Percentiles rank a stretch among this genome's conserved stretches.
Evolutionary conservation across 2,888 invertebrate species (phyloP).

Genomic region (Physocephala rufipes): DNA sequence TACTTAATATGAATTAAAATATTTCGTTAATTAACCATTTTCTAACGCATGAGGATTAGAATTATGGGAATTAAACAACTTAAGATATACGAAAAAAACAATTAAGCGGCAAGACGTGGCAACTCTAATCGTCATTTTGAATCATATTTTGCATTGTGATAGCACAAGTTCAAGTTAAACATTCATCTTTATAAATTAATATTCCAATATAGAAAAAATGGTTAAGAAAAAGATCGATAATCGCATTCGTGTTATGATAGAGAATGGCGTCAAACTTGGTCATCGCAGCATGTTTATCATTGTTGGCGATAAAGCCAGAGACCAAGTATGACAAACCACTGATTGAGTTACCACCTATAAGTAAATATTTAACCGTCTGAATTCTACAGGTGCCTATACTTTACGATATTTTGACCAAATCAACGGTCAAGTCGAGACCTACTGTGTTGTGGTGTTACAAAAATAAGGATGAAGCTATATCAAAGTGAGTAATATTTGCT

Average conservation of each 20-base stretch:
- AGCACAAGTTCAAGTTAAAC: background rate
- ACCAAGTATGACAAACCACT: constrained; percentile 76
- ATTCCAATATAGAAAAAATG: constrained; percentile 75
- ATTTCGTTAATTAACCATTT: no score
- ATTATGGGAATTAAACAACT: no score
- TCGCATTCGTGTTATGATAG: constrained; percentile 92
- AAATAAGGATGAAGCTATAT: constrained; percentile 87
- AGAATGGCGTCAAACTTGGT: constrained; percentile 91
- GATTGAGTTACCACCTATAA: background rate
- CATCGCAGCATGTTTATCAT: constrained; percentile 95
- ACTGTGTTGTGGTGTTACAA: constrained; percentile 99
- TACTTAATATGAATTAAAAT: no score
- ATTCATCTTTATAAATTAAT: background rate
- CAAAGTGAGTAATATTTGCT: constrained; percentile 70
- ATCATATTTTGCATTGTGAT: background rate
- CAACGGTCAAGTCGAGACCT: constrained; percentile 90
- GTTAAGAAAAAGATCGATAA: constrained; percentile 96
- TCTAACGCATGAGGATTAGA: no score
- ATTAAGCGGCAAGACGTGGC: constrained; percentile 12
- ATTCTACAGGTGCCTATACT: constrained; percentile 87
- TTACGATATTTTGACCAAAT: constrained; percentile 97
- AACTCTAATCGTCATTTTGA: constrained; percentile 16
- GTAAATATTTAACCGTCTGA: background rate
- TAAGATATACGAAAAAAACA: background rate
- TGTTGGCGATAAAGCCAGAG: constrained; percentile 94